Percentiles rank a stretch among this genome's conserved stretches.
Conservation (phyloP, 2,888 invertebrate genomes). For the Pteria penguin region DNA sequence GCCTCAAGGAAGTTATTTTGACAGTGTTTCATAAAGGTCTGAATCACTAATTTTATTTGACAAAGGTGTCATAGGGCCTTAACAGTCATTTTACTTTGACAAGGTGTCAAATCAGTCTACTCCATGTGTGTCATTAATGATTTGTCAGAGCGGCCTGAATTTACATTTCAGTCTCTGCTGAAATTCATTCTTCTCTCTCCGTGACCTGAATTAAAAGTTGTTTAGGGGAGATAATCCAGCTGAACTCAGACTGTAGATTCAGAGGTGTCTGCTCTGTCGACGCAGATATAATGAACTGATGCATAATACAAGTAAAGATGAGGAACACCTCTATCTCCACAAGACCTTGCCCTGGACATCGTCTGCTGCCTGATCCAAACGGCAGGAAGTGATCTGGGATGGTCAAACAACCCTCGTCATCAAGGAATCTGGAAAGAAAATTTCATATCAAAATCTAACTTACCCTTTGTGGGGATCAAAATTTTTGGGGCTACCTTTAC, state of each 20-base stretch:
- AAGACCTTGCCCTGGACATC: conserved; percentile 68
- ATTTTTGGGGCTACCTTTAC: no score
- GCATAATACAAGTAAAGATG: conserved; percentile 64
- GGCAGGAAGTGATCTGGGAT: conserved; percentile 70
- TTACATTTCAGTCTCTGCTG: background rate
- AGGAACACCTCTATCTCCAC: conserved; percentile 66
- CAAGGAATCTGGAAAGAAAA: conserved; percentile 61
- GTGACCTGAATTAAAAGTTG: conserved; percentile 51
- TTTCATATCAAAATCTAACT: no score
- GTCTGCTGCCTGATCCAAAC: conserved; percentile 63
- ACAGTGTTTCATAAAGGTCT: no score
- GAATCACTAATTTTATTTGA: no score
- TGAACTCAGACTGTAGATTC: conserved; percentile 59
- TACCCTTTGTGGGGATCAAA: no score
- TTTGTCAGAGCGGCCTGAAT: no score
- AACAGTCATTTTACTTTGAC: no score
- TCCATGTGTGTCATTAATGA: no score
- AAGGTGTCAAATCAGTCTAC: no score
- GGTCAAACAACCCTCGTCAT: conserved; percentile 52
- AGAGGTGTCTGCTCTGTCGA: conserved; percentile 25
- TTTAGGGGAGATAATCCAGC: conserved; percentile 59
- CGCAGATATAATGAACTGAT: conserved; percentile 54
- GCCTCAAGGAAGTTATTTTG: no score
- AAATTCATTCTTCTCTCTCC: conserved; percentile 41
- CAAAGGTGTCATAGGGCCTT: no score